Conservation (phyloP, 2,888 invertebrate genomes). For the Andricus quercusramuli region DNA sequence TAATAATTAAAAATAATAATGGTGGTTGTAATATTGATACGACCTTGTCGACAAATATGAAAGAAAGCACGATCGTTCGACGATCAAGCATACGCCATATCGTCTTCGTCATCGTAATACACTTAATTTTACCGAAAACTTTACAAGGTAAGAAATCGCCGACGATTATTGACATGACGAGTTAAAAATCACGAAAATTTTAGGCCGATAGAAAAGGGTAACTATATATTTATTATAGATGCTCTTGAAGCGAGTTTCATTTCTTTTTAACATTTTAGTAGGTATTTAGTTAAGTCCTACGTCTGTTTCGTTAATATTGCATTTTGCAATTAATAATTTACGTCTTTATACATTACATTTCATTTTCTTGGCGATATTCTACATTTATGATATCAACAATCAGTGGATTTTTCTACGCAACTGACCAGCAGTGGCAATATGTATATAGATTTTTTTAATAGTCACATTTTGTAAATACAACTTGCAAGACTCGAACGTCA, state of each 20-base stretch:
- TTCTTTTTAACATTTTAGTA: constrained; percentile 14
- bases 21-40: constrained; percentile 17
- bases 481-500: neutral
- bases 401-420: constrained; percentile 36
- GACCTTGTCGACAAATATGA: constrained; percentile 11
- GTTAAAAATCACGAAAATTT: constrained; percentile 50
- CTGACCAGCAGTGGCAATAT: constrained; percentile 55
- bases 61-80: constrained; percentile 38
- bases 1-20: neutral
- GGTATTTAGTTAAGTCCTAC: constrained; percentile 17
- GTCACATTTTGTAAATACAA: constrained; percentile 4
- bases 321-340: neutral
- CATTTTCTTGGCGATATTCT: constrained; percentile 11
- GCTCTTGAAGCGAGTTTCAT: constrained; percentile 36
- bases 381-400: constrained; percentile 4
- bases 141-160: constrained; percentile 44
- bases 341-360: neutral
- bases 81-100: constrained; percentile 11
- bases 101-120: constrained; percentile 11
- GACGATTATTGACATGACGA: constrained; percentile 41
- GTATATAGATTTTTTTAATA: neutral
- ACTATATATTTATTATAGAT: constrained; percentile 53
- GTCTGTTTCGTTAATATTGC: constrained; percentile 2
- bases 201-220: constrained; percentile 66
- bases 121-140: constrained; percentile 28